Percentiles rank a stretch among this genome's conserved stretches.
phyloP scores from a whole-genome alignment of 2,113 vertebrate species.

The Cisticola juncidis region DNA sequence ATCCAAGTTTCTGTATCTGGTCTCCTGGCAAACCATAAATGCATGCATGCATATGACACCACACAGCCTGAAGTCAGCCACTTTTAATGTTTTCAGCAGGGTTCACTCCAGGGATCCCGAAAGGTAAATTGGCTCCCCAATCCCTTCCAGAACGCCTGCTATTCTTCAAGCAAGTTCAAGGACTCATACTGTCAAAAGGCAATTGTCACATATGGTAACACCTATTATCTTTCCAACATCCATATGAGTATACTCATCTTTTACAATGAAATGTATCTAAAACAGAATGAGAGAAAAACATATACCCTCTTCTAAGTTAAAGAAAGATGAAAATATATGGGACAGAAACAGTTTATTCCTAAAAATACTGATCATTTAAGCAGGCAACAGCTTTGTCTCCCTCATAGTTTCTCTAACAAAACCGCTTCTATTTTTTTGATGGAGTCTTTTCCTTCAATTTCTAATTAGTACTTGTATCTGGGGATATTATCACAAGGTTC shows the following conservation, averaged over 20 bases:
- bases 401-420: background rate
- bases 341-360: background rate
- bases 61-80: background rate
- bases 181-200: background rate
- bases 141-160: background rate
- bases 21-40: background rate
- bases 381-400: background rate
- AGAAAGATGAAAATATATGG: background rate
- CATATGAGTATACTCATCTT: background rate
- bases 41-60: background rate
- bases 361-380: background rate
- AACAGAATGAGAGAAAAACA: background rate
- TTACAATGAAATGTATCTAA: background rate
- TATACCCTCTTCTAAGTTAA: background rate
- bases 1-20: background rate
- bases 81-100: background rate
- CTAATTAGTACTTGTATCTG: background rate
- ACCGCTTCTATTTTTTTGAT: background rate
- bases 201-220: constrained; percentile 41
- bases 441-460: background rate
- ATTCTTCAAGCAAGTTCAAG: background rate
- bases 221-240: background rate
- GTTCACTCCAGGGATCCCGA: background rate
- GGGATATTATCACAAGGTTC: background rate
- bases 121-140: background rate